Base-by-base conservation (phyloP, 2,113 vertebrate genomes). In the Benitochromis conjunctus region DNA sequence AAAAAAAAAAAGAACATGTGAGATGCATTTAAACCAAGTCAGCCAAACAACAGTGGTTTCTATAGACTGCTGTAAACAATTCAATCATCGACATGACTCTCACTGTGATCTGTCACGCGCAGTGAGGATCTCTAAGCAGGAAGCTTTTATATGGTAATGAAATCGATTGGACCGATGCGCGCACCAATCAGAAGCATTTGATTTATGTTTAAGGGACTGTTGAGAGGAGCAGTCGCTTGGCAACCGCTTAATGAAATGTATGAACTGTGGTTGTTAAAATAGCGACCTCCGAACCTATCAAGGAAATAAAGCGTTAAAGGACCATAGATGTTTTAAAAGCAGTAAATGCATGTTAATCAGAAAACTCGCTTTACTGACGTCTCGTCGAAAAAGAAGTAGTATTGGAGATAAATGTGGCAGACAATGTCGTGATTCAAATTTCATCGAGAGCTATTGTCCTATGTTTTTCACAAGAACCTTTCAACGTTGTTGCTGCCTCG, bases 211-310 rank as follows among this genome's bases (percentile, higher is more conserved):
- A 85, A 88, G 88, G 83, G 89, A 90, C 91, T 90, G 81, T 89
- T 91, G 90, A 93, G 91, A 80, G 81, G 76, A 85, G 82, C 77
- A 93, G 94, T 95, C 94, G 94, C 95, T 79, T 94, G 93, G 95
- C 95, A 95, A 95, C 94, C 91, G 88, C 80, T 86, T 91, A 84
- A 94, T 94, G 94, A 93, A 93, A 93, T 91, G 89, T 81, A 76
- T 10, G 81, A 85, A 82, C 60, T 29, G 56, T 43, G 84, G 48
- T 74, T 84, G 82, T 91, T 91, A 92, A 88, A 89, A 94, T 9
- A 82, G 91, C 87, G 88, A 90, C 85, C 86, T 76, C 41, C 81
- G 21, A 88, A 77, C 26, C 77, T 14, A 9, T 82, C 21, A 48
- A 86, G 83, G 36, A 80, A 85, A 79, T 51, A 9, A 53, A 76